phyloP scores from a whole-genome alignment of 1,140 invertebrate genomes.

The Caenorhabditis inopinata region DNA sequence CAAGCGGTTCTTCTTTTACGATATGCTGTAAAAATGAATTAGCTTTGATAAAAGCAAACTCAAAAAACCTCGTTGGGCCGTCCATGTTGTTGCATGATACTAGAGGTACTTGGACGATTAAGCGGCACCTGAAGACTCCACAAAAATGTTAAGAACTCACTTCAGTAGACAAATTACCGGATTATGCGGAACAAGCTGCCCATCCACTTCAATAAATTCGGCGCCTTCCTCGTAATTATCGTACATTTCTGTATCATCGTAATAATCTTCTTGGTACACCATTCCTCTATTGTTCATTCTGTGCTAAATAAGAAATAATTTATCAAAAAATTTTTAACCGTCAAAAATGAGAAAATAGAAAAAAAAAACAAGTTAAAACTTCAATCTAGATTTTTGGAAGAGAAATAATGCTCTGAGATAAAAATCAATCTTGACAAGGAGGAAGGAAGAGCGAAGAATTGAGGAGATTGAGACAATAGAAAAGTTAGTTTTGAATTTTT shows the following conservation, averaged over 20 bases:
- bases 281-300: background rate
- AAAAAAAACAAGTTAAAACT: no score
- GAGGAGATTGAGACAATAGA: no score
- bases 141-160: background rate
- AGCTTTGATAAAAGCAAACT: background rate
- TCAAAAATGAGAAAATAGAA: no score
- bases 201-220: background rate
- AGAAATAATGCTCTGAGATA: no score
- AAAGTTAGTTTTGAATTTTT: no score
- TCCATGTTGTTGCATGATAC: background rate
- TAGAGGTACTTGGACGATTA: background rate
- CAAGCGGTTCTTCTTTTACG: background rate
- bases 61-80: background rate
- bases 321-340: no score
- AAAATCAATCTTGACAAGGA: background rate
- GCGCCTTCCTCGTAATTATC: background rate
- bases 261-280: background rate
- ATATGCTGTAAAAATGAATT: background rate
- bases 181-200: background rate
- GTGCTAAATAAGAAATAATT: no score
- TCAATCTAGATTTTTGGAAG: no score
- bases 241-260: background rate
- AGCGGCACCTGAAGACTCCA: background rate
- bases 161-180: background rate
- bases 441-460: background rate